Percentiles rank a stretch among this genome's conserved stretches.
phyloP scores from a whole-genome alignment of 2,888 invertebrate species.

The Trissonchulus sp. region DNA sequence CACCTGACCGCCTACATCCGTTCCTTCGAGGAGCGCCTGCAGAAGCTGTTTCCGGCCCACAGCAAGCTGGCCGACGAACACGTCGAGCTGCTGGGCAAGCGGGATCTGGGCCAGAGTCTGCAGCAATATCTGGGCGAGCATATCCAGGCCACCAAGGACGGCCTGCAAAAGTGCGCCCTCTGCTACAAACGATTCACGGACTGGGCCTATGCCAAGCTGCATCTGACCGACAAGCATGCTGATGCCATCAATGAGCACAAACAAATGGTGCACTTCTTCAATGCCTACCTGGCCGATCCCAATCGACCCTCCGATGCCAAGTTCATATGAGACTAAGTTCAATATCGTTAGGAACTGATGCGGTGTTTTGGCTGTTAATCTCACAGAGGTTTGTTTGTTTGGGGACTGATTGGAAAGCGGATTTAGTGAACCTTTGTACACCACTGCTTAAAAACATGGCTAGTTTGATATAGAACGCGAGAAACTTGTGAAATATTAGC shows the following conservation, averaged over 20 bases:
- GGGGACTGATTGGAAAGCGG: too few relatives aligned
- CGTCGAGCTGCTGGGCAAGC: constrained; percentile 33
- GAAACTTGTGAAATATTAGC: too few relatives aligned
- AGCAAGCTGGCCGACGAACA: constrained; percentile 33
- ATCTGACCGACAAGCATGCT: constrained; percentile 31
- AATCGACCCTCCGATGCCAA: constrained; percentile 27
- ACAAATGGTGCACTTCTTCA: constrained; percentile 28
- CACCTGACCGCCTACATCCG: constrained; percentile 31
- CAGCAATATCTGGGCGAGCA: constrained; percentile 26
- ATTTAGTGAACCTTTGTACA: too few relatives aligned
- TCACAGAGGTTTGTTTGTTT: too few relatives aligned
- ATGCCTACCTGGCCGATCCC: constrained; percentile 32
- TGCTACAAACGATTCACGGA: constrained; percentile 35
- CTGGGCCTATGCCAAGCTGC: constrained; percentile 29
- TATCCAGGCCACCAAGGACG: constrained; percentile 27
- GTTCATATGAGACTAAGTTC: too few relatives aligned
- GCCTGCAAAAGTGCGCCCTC: constrained; percentile 31
- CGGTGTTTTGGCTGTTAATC: too few relatives aligned
- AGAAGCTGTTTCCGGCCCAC: constrained; percentile 31
- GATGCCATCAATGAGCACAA: constrained; percentile 29
- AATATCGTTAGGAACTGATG: too few relatives aligned
- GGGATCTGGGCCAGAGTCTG: constrained; percentile 4
- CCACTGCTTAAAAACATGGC: too few relatives aligned
- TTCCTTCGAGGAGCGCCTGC: constrained; percentile 31
- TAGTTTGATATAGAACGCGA: too few relatives aligned